Evolutionary conservation across 2,797 vertebrate genomes (phyloP).

Genomic region (Sarcophilus harrisii): DNA sequence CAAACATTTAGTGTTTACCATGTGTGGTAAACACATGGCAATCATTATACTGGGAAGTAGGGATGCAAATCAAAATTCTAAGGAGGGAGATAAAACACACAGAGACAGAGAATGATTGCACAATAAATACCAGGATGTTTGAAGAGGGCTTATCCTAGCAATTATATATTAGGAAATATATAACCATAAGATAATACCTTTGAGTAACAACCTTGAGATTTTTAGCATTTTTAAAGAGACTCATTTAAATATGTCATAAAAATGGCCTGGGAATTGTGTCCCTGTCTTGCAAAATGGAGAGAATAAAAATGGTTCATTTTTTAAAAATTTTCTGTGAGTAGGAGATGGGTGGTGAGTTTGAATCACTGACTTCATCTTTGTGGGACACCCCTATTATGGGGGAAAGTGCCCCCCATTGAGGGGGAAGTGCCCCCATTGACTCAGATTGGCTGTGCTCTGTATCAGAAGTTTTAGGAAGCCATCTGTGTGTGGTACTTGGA

Average conservation of each 20-base stretch:
- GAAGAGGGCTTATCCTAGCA: no score
- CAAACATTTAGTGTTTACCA: no score
- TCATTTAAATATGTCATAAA: not conserved
- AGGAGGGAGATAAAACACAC: not conserved
- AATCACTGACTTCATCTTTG: not conserved
- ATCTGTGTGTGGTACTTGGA: not conserved
- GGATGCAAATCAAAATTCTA: not conserved
- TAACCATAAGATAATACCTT: not conserved
- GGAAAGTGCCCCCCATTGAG: not conserved
- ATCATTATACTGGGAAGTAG: no score
- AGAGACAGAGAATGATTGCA: not conserved
- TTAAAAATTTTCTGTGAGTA: not conserved
- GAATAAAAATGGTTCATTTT: not conserved
- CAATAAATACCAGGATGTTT: no score
- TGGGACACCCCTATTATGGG: not conserved
- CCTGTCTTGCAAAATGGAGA: not conserved
- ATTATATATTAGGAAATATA: not conserved
- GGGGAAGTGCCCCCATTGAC: not conserved
- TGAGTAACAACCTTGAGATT: no score
- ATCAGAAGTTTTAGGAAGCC: not conserved
- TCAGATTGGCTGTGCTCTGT: not conserved
- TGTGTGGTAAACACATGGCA: no score
- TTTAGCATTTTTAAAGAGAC: not conserved
- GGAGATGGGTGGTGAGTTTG: not conserved
- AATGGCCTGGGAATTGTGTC: not conserved